These are phyloP conservation scores for Amphipyra berbera DNA, from an alignment of 2,888 invertebrate genomes.

Conservation along the genomic window DNA sequence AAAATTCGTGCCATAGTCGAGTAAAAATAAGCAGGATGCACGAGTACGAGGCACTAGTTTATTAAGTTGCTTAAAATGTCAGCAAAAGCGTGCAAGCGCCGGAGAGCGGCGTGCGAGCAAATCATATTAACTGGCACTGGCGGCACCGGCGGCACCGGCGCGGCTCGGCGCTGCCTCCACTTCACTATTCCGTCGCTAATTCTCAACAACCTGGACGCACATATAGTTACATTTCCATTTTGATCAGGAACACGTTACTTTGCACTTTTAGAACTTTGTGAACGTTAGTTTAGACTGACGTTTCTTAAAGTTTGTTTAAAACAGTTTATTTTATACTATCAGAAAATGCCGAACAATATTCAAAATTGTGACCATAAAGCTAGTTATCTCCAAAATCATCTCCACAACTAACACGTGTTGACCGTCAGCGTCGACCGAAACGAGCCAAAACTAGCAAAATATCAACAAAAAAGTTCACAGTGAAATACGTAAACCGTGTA, in stretches of 20 bases:
- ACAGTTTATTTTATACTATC: no score
- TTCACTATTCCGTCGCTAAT: slow-evolving; percentile 69
- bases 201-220: slow-evolving; percentile 55
- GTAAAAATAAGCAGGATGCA: slow-evolving; percentile 67
- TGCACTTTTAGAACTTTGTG: slow-evolving; percentile 10
- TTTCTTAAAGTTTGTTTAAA: background rate
- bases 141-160: slow-evolving; percentile 52
- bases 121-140: slow-evolving; percentile 78
- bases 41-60: slow-evolving; percentile 66
- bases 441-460: slow-evolving; percentile 11
- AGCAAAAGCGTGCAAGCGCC: slow-evolving; percentile 62
- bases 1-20: slow-evolving; percentile 36
- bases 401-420: background rate
- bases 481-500: slow-evolving; percentile 31
- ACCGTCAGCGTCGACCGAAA: background rate
- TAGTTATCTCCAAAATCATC: background rate
- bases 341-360: no score
- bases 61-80: slow-evolving; percentile 80
- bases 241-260: slow-evolving; percentile 30
- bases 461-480: slow-evolving; percentile 22
- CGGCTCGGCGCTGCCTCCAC: slow-evolving; percentile 57
- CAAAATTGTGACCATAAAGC: background rate
- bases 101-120: slow-evolving; percentile 63
- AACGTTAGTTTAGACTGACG: slow-evolving; percentile 2
- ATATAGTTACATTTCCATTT: slow-evolving; percentile 45